Conservation (phyloP, 2,888 invertebrate species). For the Crossocerus cetratus region DNA sequence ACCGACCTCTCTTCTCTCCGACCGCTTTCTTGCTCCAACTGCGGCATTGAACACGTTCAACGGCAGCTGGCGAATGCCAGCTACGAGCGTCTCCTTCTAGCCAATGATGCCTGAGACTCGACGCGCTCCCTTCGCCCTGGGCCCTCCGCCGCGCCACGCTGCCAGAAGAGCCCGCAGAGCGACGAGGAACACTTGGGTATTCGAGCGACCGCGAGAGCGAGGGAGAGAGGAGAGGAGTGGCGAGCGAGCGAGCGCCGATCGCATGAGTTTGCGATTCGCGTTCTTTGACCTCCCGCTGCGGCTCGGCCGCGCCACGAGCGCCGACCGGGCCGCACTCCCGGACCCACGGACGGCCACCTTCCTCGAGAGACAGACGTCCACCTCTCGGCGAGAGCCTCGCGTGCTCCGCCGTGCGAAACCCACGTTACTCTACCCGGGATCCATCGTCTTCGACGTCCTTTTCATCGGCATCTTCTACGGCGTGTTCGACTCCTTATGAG, state of each 20-base stretch:
- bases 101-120: too few species aligned
- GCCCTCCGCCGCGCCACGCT: slow-evolving; percentile 22
- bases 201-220: background rate
- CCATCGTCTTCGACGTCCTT: slow-evolving; percentile 11
- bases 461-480: slow-evolving; percentile 11
- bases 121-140: slow-evolving; percentile 21
- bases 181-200: background rate
- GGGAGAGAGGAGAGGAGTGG: slow-evolving; percentile 6
- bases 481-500: background rate
- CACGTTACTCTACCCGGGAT: slow-evolving; percentile 25
- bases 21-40: slow-evolving; percentile 72
- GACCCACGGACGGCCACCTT: slow-evolving; percentile 5
- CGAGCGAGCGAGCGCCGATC: slow-evolving; percentile 49
- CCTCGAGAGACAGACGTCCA: too few species aligned
- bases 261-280: slow-evolving; percentile 67
- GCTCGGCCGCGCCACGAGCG: slow-evolving; percentile 45
- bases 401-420: slow-evolving; percentile 26
- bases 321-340: slow-evolving; percentile 32
- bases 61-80: slow-evolving; percentile 76
- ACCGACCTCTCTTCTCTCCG: slow-evolving; percentile 54
- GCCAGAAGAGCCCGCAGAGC: too few species aligned
- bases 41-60: slow-evolving; percentile 76
- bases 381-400: too few species aligned
- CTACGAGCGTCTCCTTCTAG: slow-evolving; percentile 41
- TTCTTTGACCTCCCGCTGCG: slow-evolving; percentile 69